Percentiles rank a stretch among this genome's conserved stretches.
Conservation (phyloP, 2,113 vertebrate genomes). For the Oryzias melastigma region DNA sequence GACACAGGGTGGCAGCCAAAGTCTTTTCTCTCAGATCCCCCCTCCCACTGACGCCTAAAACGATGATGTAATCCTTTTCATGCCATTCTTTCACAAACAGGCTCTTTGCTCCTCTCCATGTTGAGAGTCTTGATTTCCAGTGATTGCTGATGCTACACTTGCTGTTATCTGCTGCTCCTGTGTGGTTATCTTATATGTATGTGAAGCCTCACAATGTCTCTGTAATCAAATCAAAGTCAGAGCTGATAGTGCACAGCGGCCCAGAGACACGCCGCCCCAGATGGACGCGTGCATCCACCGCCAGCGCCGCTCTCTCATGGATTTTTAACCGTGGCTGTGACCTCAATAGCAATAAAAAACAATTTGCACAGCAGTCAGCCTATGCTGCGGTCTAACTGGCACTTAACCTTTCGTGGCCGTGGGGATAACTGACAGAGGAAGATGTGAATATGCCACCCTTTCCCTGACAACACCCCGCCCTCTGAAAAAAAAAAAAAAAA, state of each 20-base stretch:
- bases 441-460: constrained; percentile 38
- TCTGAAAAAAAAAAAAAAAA: constrained; percentile 23
- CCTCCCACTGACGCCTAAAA: constrained; percentile 48
- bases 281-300: constrained; percentile 38
- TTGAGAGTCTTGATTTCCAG: constrained; percentile 43
- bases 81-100: constrained; percentile 62
- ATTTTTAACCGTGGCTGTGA: constrained; percentile 71
- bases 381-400: constrained; percentile 55
- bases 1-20: constrained; percentile 70
- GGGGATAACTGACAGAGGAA: constrained; percentile 48
- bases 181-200: constrained; percentile 37
- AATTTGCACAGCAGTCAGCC: constrained; percentile 69
- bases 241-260: constrained; percentile 33
- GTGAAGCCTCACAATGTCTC: constrained; percentile 43
- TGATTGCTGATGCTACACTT: constrained; percentile 48
- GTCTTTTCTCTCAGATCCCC: constrained; percentile 45
- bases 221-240: constrained; percentile 61
- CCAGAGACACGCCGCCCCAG: constrained; percentile 42
- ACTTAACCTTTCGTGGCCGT: constrained; percentile 66
- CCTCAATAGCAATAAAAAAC: constrained; percentile 75
- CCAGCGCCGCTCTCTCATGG: constrained; percentile 43
- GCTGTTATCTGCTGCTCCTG: constrained; percentile 29
- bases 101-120: constrained; percentile 39
- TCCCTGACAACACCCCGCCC: background rate
- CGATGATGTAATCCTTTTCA: constrained; percentile 73